Conservation (phyloP, 2,113 vertebrate species). For the Danio rerio region GRCz12tu NC_133188.1:26552001-26552500, state of each 20-base stretch:
- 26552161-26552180: conserved; percentile 90
- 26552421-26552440: conserved; percentile 74
- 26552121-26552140: conserved; percentile 66
- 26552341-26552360: conserved; percentile 64
- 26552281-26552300: conserved; percentile 50
- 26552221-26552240: conserved; percentile 99
- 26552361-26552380: conserved; percentile 75
- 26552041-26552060: background rate
- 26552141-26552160: conserved; percentile 91
- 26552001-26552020: background rate
- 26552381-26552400: conserved; percentile 67
- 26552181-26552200: conserved; percentile 86
- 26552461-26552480: conserved; percentile 80
- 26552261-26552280: conserved; percentile 70
- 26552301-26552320: conserved; percentile 50
- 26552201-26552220: conserved; percentile 97
- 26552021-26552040: background rate
- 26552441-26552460: conserved; percentile 80
- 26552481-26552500: conserved; percentile 81
- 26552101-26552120: conserved; percentile 44
- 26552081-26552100: background rate
- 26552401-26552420: conserved; percentile 64
- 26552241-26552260: conserved; percentile 84
- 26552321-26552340: conserved; percentile 45
- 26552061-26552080: background rate